Evolutionary conservation across 2,888 invertebrate genomes (phyloP).

Genomic region (Eurois occulta): DNA sequence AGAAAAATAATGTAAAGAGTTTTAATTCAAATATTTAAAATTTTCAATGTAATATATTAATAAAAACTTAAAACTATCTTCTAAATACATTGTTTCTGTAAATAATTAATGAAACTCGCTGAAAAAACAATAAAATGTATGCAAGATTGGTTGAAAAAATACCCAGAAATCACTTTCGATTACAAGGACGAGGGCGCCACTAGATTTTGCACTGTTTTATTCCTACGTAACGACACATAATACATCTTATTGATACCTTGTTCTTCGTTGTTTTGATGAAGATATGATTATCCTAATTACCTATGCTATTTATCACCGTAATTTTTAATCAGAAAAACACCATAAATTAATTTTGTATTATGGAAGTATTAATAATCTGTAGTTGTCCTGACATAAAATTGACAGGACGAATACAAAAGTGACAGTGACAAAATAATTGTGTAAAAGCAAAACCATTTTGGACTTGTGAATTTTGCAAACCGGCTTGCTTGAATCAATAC

Average conservation of each 20-base stretch:
- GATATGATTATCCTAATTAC: not conserved
- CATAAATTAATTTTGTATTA: not conserved
- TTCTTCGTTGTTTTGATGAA: not conserved
- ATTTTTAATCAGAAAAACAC: not conserved
- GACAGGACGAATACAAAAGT: not conserved
- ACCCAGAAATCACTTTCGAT: conserved; percentile 10
- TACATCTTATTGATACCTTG: not conserved
- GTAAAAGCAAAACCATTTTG: not conserved
- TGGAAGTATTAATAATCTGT: conserved; percentile 31
- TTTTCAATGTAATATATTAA: not conserved
- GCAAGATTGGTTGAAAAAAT: conserved; percentile 37
- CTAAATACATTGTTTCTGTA: conserved; percentile 7
- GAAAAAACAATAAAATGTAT: conserved; percentile 5
- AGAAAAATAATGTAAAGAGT: conserved; percentile 44
- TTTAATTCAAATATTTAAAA: not conserved
- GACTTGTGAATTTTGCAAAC: conserved; percentile 10
- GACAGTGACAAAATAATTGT: conserved; percentile 2
- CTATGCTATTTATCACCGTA: not conserved
- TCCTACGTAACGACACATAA: not conserved
- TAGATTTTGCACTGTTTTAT: conserved; percentile 12
- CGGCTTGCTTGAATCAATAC: conserved; percentile 22
- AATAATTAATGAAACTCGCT: not conserved
- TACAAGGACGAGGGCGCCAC: conserved; percentile 44
- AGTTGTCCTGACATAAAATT: conserved; percentile 8
- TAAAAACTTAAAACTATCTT: not conserved